These are phyloP conservation scores for Pocillopora damicornis DNA, from an alignment of 64 coral and sea anemone genomes.

Conservation along the genomic window DNA sequence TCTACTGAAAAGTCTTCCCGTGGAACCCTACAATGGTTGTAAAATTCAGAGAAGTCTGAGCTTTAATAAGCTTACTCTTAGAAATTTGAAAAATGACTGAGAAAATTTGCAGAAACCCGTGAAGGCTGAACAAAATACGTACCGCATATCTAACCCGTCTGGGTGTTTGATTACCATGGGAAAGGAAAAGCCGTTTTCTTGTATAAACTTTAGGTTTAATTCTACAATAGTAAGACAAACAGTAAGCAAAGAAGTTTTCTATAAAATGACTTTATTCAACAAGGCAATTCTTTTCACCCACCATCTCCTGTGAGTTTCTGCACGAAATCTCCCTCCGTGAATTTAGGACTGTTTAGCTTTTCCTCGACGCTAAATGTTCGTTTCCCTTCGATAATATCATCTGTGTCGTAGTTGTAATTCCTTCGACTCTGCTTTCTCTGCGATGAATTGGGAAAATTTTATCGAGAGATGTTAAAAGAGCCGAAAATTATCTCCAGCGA, in stretches of 20 bases:
- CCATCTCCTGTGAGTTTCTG: slow-evolving; percentile 77
- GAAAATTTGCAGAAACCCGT: background rate
- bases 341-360: slow-evolving; percentile 88
- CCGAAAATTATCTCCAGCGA: slow-evolving; percentile 7
- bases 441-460: slow-evolving; percentile 28
- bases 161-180: slow-evolving; percentile 71
- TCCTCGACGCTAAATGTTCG: slow-evolving; percentile 96
- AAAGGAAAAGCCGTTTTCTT: slow-evolving; percentile 79
- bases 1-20: slow-evolving; percentile 84
- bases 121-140: slow-evolving; percentile 38
- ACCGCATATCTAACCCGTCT: slow-evolving; percentile 95
- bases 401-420: slow-evolving; percentile 82
- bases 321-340: slow-evolving; percentile 78
- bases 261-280: slow-evolving; percentile 54
- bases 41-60: slow-evolving; percentile 21
- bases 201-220: slow-evolving; percentile 90
- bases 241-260: slow-evolving; percentile 42
- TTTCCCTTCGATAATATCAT: slow-evolving; percentile 97
- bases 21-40: slow-evolving; percentile 76
- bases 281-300: slow-evolving; percentile 74
- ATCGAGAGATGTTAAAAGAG: slow-evolving; percentile 7
- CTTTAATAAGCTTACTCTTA: background rate
- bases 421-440: slow-evolving; percentile 84
- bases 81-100: background rate
- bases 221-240: slow-evolving; percentile 73